These are phyloP conservation scores for Macrophya alboannulata DNA, from an alignment of 2,888 invertebrate species.

Conservation along the genomic window DNA sequence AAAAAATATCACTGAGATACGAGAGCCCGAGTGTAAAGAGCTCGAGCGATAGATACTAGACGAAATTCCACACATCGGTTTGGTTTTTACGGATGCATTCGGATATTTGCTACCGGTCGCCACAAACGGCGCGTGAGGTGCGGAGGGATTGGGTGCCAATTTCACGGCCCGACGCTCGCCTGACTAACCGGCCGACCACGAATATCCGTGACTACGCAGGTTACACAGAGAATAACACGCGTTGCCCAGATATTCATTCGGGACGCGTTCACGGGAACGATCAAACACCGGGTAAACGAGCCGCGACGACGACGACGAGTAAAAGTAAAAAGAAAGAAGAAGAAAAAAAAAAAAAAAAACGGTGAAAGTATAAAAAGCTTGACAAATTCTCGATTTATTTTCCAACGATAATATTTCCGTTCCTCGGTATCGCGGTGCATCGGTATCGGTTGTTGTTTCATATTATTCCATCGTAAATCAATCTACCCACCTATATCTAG, in stretches of 20 bases:
- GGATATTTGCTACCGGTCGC: not conserved
- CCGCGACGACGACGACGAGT: not conserved
- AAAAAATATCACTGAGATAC: too few species aligned
- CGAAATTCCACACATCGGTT: too few species aligned
- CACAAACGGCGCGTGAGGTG: not conserved
- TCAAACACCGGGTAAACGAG: constrained; percentile 37
- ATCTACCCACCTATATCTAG: not conserved
- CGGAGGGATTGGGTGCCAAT: constrained; percentile 72
- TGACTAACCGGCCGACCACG: constrained; percentile 75
- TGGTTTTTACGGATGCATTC: not conserved
- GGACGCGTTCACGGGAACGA: constrained; percentile 8
- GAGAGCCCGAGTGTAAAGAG: too few species aligned
- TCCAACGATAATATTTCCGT: not conserved
- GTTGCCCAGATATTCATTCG: constrained; percentile 36
- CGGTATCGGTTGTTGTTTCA: not conserved
- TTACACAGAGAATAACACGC: constrained; percentile 22
- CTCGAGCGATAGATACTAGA: too few species aligned
- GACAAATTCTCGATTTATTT: constrained; percentile 11
- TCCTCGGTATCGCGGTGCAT: not conserved
- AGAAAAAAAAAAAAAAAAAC: not conserved
- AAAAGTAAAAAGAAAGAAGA: not conserved
- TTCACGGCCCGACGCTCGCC: constrained; percentile 77
- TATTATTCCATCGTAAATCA: not conserved
- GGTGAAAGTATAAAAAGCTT: not conserved
- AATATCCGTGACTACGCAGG: constrained; percentile 43